Percentiles rank a stretch among this genome's conserved stretches.
Conservation (phyloP, 2,888 invertebrate species). For the Teleogryllus oceanicus region DNA sequence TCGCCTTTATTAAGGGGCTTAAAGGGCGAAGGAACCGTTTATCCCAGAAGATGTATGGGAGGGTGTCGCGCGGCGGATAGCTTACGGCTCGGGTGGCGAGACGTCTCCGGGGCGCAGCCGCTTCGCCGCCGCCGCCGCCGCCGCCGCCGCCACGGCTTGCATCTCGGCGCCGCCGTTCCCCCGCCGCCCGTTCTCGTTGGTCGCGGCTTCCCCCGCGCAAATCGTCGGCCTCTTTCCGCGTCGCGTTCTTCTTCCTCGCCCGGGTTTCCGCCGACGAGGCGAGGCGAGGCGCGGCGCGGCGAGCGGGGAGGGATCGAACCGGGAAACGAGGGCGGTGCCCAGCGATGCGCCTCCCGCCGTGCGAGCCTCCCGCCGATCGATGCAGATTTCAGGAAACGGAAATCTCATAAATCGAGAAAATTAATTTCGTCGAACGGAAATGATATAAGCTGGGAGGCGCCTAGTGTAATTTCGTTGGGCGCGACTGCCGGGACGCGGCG, state of each 20-base stretch:
- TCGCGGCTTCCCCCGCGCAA: background rate
- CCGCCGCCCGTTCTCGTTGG: background rate
- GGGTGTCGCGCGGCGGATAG: slow-evolving; percentile 8
- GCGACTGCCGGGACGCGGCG: background rate
- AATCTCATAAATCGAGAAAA: slow-evolving; percentile 18
- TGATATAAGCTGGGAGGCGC: background rate
- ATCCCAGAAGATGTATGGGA: slow-evolving; percentile 10
- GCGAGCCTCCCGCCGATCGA: background rate
- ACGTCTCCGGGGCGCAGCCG: slow-evolving; percentile 1
- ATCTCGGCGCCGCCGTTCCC: background rate
- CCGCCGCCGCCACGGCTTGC: background rate
- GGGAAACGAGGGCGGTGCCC: background rate
- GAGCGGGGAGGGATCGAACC: background rate
- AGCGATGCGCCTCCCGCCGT: background rate
- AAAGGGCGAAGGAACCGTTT: slow-evolving; percentile 18
- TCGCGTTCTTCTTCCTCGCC: too few relatives aligned
- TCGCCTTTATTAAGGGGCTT: slow-evolving; percentile 18
- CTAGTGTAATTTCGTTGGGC: slow-evolving; percentile 10
- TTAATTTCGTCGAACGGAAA: slow-evolving; percentile 11
- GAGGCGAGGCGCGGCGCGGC: too few relatives aligned
- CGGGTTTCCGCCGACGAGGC: too few relatives aligned
- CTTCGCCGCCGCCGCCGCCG: background rate
- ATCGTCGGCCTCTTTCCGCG: background rate
- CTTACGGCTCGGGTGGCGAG: background rate
- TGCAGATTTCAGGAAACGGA: slow-evolving; percentile 18